These are phyloP conservation scores for Podabrus alpinus DNA, from an alignment of 2,888 invertebrate species.

Conservation along the genomic window DNA sequence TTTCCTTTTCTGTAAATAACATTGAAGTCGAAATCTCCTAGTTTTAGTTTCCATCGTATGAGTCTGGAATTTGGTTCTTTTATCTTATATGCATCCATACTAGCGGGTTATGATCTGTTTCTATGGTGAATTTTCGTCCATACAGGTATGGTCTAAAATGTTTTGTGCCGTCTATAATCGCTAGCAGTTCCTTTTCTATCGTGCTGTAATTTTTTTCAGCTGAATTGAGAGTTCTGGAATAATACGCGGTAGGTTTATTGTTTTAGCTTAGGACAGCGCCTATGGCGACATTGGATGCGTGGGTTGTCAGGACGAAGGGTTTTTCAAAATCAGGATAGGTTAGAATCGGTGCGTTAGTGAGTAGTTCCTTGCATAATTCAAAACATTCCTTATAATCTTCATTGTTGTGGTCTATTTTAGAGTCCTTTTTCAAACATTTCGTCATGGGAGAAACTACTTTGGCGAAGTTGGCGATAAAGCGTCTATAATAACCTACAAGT, in stretches of 20 bases:
- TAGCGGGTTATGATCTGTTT: constrained; percentile 21
- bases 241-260: constrained; percentile 6
- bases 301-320: constrained; percentile 22
- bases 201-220: constrained; percentile 17
- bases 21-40: constrained; percentile 14
- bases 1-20: constrained; percentile 19
- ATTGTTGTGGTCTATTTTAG: constrained; percentile 10
- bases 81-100: constrained; percentile 14
- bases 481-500: constrained; percentile 22
- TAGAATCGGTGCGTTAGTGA: constrained; percentile 21
- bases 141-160: constrained; percentile 17
- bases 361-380: constrained; percentile 19
- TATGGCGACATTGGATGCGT: constrained; percentile 18
- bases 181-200: constrained; percentile 16
- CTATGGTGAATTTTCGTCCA: constrained; percentile 14
- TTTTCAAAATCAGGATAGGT: constrained; percentile 30
- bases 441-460: constrained; percentile 23
- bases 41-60: too few relatives aligned
- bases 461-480: constrained; percentile 22
- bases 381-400: constrained; percentile 10
- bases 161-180: constrained; percentile 18
- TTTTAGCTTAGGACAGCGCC: constrained; percentile 9
- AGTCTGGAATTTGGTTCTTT: constrained; percentile 22
- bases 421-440: constrained; percentile 17
- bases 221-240: constrained; percentile 11